Evolutionary conservation across 2,888 invertebrate genomes (phyloP).

Genomic region (Cataglyphis albicans): DNA sequence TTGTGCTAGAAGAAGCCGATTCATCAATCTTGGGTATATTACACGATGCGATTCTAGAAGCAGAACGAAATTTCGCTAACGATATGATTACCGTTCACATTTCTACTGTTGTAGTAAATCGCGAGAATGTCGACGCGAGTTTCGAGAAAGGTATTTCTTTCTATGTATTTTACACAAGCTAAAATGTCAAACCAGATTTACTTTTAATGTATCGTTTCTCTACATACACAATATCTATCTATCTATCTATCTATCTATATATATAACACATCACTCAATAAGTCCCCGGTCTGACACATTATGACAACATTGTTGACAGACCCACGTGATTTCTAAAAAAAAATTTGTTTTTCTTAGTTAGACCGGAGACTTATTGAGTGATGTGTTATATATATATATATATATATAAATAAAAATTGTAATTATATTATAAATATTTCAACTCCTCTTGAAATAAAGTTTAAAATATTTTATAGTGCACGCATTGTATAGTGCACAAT

Average conservation of each 20-base stretch:
- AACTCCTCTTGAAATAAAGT: background rate
- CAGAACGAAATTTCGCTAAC: constrained; percentile 76
- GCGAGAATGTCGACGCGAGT: constrained; percentile 79
- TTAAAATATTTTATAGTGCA: background rate
- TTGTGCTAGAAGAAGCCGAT: constrained; percentile 81
- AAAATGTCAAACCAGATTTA: background rate
- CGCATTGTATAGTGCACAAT: background rate
- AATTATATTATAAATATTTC: background rate
- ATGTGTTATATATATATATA: background rate
- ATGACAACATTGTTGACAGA: too few relatives aligned
- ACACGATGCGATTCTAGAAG: constrained; percentile 76
- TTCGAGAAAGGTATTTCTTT: constrained; percentile 78
- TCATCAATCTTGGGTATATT: constrained; percentile 72
- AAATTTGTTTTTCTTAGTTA: too few relatives aligned
- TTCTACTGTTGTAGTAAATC: constrained; percentile 78
- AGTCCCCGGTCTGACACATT: too few relatives aligned
- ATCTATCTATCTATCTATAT: too few relatives aligned
- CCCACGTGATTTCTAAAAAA: too few relatives aligned
- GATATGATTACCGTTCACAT: constrained; percentile 77
- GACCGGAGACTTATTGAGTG: too few relatives aligned
- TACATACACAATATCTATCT: too few relatives aligned
- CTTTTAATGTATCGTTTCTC: background rate
- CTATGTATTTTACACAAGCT: background rate
- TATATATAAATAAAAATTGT: background rate
- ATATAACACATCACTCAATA: too few relatives aligned